phyloP scores from a whole-genome alignment of 2,888 invertebrate genomes.

The Idaea biselata region DNA sequence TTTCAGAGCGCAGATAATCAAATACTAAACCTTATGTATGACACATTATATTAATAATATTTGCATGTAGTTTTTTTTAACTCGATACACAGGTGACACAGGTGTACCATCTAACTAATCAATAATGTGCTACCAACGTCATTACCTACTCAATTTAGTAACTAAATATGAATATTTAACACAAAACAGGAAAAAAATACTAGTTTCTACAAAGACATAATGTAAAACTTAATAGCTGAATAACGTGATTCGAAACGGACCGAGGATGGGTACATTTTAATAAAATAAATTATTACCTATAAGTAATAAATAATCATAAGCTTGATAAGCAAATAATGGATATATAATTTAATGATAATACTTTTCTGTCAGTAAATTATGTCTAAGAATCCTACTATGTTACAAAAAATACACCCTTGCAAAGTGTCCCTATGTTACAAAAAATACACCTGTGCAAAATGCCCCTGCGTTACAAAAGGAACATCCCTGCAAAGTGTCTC shows the following conservation, averaged over 20 bases:
- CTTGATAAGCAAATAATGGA: neutral
- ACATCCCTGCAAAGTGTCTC: neutral
- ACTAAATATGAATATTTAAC: neutral
- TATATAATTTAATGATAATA: neutral
- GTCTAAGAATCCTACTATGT: neutral
- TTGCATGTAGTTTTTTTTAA: neutral
- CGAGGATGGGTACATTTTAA: neutral
- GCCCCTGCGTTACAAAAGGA: neutral
- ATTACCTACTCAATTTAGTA: neutral
- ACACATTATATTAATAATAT: too few relatives aligned
- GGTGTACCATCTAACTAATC: neutral
- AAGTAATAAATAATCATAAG: neutral
- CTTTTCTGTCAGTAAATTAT: neutral
- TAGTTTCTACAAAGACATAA: neutral
- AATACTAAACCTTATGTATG: too few relatives aligned
- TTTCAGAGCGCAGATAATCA: too few relatives aligned
- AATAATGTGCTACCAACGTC: neutral
- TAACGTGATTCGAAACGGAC: neutral
- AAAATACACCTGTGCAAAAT: neutral
- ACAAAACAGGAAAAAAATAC: neutral
- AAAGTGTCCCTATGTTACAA: neutral
- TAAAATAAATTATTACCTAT: neutral
- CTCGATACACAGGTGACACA: neutral
- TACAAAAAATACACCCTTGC: neutral
- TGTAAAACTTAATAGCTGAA: neutral